Base-by-base conservation (phyloP, 1,140 invertebrate genomes). In the Drosophila setifemur region DNA sequence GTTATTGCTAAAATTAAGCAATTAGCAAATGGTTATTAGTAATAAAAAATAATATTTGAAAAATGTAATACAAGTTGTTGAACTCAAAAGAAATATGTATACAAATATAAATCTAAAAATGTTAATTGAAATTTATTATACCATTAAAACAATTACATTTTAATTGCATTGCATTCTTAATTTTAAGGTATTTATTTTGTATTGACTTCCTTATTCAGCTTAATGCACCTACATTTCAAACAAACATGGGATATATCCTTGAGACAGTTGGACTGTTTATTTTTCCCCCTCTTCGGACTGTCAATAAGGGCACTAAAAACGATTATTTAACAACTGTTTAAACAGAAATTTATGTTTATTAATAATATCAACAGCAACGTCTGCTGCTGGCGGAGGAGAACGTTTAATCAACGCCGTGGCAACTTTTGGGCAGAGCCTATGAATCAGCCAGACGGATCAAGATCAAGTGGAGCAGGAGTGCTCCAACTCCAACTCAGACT, bases 301-400 rank as follows among this genome's bases (percentile, higher is more conserved):
- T 77, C 78, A 77, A 82, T 82, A 40, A 5, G 28, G 23, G 55
- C 57, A 69, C 43, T 83, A 53, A 77, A 83, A 73, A 69, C 78
- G 78, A 77, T 82, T 77, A 82, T 69, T 82, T 83, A 82, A 77
- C 61, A 83, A 77, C 78, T 83, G 78, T 73, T 82, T 82, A 82
- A 83, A 77, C 78, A 48, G 55, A 83, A 83, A 82, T 82, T 77
- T 77, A 81, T 82, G 63, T 78, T 83, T 83, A 83, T 79, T 85
- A 83, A 85, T 83, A 85, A 74, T 83, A 83, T 83, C 78, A 83
- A 85, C 78, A 85, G 60, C 58, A 26, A n/a, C n/a, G n/a, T n/a
- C n/a, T 43, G 61, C 67, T 52, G 26, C 35, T 23, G 9, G 21
- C 23, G 7, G 14, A 11, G 31, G 21, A 43, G 49, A 81, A 39